These are phyloP conservation scores for Schlechtendalia chinensis DNA, from an alignment of 1,140 invertebrate genomes.

Conservation along the genomic window DNA sequence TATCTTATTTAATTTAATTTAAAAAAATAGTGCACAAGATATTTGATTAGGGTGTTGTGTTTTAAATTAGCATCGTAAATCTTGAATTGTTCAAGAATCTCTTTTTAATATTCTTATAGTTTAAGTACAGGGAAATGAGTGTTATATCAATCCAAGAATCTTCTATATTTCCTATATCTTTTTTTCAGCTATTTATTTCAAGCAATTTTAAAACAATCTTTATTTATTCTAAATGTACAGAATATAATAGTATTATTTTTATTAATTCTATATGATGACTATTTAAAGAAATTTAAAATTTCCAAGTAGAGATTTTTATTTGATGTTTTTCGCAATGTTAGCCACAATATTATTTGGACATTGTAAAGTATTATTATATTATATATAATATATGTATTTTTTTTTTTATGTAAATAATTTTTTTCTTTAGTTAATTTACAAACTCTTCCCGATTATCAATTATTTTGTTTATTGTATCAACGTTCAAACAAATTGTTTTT, in stretches of 20 bases:
- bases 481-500: neutral
- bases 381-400: neutral
- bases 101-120: neutral
- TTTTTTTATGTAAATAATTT: neutral
- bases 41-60: neutral
- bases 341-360: neutral
- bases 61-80: neutral
- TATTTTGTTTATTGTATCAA: neutral
- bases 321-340: neutral
- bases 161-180: neutral
- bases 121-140: too few species aligned
- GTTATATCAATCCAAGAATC: neutral
- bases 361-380: neutral
- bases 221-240: neutral
- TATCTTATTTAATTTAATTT: neutral
- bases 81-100: neutral
- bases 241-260: constrained; percentile 1
- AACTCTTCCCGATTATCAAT: neutral
- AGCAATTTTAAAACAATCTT: too few species aligned
- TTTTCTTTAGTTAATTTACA: neutral
- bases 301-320: neutral
- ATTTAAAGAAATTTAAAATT: neutral
- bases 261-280: neutral
- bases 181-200: neutral
- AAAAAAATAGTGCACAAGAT: neutral